Base-by-base conservation (phyloP, 2,888 invertebrate species). In the Cryptus armator region DNA sequence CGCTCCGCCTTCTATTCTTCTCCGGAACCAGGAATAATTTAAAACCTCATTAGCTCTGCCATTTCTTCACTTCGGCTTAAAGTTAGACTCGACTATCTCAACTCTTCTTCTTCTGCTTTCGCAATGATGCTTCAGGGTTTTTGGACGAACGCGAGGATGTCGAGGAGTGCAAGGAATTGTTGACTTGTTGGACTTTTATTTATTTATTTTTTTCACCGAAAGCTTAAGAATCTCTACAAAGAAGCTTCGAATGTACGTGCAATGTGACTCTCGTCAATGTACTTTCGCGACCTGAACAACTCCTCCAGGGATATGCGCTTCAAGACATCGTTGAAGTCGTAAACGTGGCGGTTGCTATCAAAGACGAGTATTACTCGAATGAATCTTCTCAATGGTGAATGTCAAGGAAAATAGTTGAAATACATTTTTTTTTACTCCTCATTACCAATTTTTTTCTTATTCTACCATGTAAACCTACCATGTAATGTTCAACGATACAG, bases 21-120 rank as follows among this genome's bases (percentile, higher is more conserved):
- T 83, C 80, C 81, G 87, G 56, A 75, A 79, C 75, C 75, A 56
- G 82, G 91, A 92, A 92, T 92, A 92, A 92, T 92, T 92, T 92
- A 91, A 92, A 92, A 91, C 91, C 92, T 92, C 92, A 91, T 92
- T 92, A 92, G 92, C 91, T 90, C 89, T 88, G 90, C 90, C 92
- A 90, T 91, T 91, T 92, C 91, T 91, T 90, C 90, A 91, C 89
- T 91, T 92, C 86, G 86, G 88, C 89, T 90, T 91, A 90, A 91
- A 92, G 90, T 91, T 91, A 88, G 88, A 74, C 84, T 5, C 84
- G 80, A 86, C 56, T 74, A 14, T 80, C 86, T 80, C 53, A 19
- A 6, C 56, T 68, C 81, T 80, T 84, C 83, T 64, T 82, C 81
- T 83, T 85, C 81, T 76, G 70, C 32, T 44, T 79, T 71, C 68